Evolutionary conservation across 2,888 invertebrate genomes (phyloP), one percentile per base, ranked within the genome.

Genomic region (Polymixis lichenea): DNA sequence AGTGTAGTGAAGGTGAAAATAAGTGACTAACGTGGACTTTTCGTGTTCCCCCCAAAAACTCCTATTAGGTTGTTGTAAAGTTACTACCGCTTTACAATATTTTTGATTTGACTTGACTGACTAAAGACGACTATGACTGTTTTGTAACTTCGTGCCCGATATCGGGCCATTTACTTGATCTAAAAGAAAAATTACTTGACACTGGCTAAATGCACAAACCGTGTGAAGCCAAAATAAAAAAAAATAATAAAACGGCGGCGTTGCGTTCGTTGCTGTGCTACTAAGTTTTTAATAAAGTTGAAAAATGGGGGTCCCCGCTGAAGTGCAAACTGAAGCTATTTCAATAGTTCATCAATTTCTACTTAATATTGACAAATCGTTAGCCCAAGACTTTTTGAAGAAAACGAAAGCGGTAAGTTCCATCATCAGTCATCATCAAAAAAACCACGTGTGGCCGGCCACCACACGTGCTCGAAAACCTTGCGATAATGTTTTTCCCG

Each of bases 371-470:
- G 97, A 98, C 90, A 97, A 97, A 91, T 95, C 97, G 11, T 90
- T 98, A 51, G 98, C 98, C 0, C 97, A 97, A 88, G 96, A 97
- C 69, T 98, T 98, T 91, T 97, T 97, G 89, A 97, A 97, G 89
- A 98, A 98, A 95, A 97, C 97, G 1, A 98, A 98, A 92, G 97
- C 98, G 95, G 98, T 98, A 97, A 97, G 98, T 97, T 70, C 71
- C 60, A 69, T 75, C 60, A 74, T 67, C 70, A 65, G 64, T 75
- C 64, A 72, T 85, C 79, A 81, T 76, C 64, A 80, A 87, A 83
- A 69, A 86, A 84, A 94, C 95, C 95, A 95, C 95, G 95, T 96
- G 94, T 93, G 91, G 87, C 84, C 84, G 82, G 78, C 55, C 55
- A 64, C 77, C 90, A 92, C 95, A 95, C 93, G 95, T 95, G 95